A percentile compares a stretch with the other conserved stretches of the same genome.
These are phyloP conservation scores for Ephestia elutella DNA, from an alignment of 1,140 invertebrate genomes.

Conservation along the genomic window DNA sequence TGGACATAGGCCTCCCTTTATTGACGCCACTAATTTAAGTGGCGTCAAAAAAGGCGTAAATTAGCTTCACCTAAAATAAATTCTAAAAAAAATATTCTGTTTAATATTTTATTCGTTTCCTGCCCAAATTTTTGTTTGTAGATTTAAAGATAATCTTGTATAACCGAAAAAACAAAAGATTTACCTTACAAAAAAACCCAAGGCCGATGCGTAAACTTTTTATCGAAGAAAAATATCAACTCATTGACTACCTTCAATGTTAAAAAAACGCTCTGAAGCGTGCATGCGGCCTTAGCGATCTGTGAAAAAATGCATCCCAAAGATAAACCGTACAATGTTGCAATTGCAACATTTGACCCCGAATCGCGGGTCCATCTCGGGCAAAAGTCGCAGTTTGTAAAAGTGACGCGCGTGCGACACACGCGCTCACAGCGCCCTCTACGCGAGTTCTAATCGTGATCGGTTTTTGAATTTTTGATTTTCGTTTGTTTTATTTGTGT, in stretches of 20 bases:
- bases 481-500: neutral
- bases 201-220: neutral
- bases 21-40: too few species aligned
- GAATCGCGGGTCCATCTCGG: neutral
- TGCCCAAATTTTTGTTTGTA: too few species aligned
- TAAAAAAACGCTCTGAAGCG: neutral
- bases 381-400: neutral
- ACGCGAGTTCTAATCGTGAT: neutral
- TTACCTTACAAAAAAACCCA: neutral
- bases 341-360: neutral
- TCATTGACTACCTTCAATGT: neutral
- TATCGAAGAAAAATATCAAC: neutral
- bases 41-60: too few species aligned
- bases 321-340: neutral
- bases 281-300: neutral
- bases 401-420: neutral
- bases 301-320: neutral
- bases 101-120: too few species aligned
- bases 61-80: too few species aligned
- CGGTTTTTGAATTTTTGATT: neutral
- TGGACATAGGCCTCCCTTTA: too few species aligned
- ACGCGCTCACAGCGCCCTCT: neutral
- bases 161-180: neutral
- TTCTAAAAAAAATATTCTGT: too few species aligned
- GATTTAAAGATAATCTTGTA: too few species aligned